Evolutionary conservation across 2,888 invertebrate species (phyloP).

Genomic region (Kryphioiulus occultus): DNA sequence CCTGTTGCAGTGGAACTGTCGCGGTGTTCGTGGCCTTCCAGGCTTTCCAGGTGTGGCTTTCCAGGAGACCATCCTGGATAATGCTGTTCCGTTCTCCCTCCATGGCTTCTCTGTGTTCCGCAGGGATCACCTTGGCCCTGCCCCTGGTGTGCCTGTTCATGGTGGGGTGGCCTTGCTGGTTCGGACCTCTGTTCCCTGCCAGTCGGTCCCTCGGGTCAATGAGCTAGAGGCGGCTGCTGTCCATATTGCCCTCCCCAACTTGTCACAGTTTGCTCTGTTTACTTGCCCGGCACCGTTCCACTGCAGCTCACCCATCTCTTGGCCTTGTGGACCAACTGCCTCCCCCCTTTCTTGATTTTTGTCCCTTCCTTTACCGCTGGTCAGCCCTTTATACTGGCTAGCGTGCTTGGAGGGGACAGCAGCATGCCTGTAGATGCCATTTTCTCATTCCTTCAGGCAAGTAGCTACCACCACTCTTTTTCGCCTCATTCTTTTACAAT

Average conservation of each 20-base stretch:
- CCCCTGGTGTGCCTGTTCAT: not conserved
- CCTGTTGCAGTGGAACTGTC: not conserved
- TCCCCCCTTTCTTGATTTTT: not conserved
- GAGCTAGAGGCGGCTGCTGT: not conserved
- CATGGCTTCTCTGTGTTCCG: not conserved
- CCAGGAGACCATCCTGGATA: not conserved
- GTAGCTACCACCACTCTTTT: too few species aligned
- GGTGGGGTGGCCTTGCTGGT: not conserved
- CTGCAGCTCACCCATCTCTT: not conserved
- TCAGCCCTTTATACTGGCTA: too few species aligned
- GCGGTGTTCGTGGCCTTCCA: not conserved
- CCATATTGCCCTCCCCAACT: not conserved
- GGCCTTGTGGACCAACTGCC: not conserved
- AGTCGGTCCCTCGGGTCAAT: not conserved
- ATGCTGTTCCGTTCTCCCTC: not conserved
- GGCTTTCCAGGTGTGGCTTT: not conserved
- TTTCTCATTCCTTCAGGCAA: too few species aligned
- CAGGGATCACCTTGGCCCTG: not conserved
- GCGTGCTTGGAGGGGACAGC: too few species aligned
- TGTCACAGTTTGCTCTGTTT: not conserved
- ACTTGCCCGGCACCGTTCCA: not conserved
- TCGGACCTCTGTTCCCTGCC: not conserved
- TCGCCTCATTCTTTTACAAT: too few species aligned
- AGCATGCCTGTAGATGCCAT: too few species aligned
- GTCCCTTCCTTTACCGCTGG: too few species aligned